Percentiles rank a stretch among this genome's conserved stretches.
phyloP scores from a whole-genome alignment of 2,888 invertebrate genomes.

The Drosophila silvestris region DNA sequence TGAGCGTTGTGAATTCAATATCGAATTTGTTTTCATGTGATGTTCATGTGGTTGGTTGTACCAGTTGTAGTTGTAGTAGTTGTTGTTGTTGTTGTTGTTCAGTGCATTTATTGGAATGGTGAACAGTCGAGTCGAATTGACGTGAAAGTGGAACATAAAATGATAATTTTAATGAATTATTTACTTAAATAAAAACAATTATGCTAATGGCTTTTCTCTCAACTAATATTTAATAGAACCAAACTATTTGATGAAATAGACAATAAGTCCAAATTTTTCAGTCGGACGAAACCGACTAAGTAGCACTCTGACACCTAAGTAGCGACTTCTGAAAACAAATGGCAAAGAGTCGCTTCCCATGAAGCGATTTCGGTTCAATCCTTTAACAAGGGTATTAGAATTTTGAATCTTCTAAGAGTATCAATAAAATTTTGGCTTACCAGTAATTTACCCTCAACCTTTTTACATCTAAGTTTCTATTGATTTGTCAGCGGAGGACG shows the following conservation, averaged over 20 bases:
- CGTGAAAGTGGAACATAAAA: conserved; percentile 60
- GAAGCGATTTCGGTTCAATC: neutral
- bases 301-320: neutral
- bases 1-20: conserved; percentile 16
- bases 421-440: neutral
- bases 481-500: neutral
- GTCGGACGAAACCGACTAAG: neutral
- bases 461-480: neutral
- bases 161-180: conserved; percentile 34
- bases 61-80: conserved; percentile 32
- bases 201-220: neutral
- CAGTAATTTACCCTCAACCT: neutral
- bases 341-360: neutral
- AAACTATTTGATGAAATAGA: neutral
- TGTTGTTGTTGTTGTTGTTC: conserved; percentile 41
- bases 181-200: conserved; percentile 7
- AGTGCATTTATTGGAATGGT: conserved; percentile 53
- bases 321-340: neutral
- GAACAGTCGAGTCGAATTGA: conserved; percentile 23
- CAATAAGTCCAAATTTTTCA: neutral
- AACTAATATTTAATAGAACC: neutral
- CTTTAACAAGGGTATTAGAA: neutral
- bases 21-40: conserved; percentile 24
- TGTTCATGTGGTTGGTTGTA: conserved; percentile 47
- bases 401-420: neutral